Percentiles rank a stretch among this genome's conserved stretches.
phyloP scores from a whole-genome alignment of 2,113 vertebrate genomes.

The Acrocephalus kingi region DNA sequence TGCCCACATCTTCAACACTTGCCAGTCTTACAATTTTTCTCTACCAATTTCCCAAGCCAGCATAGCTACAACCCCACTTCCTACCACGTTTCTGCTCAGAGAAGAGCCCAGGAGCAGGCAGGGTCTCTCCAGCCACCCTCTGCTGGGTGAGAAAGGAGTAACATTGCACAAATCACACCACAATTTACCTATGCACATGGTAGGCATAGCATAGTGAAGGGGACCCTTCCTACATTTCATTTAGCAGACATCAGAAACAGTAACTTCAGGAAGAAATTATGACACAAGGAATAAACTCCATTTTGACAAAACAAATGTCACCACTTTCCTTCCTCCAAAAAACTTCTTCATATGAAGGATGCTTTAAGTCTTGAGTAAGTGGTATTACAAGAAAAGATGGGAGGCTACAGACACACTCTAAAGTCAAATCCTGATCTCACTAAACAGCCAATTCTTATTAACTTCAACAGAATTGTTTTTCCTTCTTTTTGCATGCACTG shows the following conservation, averaged over 20 bases:
- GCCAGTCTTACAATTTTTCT: accelerated
- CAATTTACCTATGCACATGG: background rate
- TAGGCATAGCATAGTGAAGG: background rate
- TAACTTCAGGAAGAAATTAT: background rate
- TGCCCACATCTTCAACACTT: background rate
- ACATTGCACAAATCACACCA: background rate
- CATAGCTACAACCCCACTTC: background rate
- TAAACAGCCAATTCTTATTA: background rate
- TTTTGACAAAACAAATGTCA: background rate
- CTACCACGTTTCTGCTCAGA: background rate
- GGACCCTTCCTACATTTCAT: background rate
- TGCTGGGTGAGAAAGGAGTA: background rate
- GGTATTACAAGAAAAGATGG: background rate
- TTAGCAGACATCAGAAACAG: background rate
- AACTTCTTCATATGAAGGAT: background rate
- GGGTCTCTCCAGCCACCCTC: background rate
- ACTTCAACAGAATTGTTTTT: background rate
- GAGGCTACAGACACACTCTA: background rate
- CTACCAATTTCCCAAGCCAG: background rate
- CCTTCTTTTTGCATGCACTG: background rate
- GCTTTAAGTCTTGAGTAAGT: background rate
- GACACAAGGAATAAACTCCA: background rate
- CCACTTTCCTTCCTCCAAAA: background rate
- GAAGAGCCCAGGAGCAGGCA: background rate
- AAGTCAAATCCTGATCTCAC: background rate